Evolutionary conservation across 1,140 invertebrate genomes (phyloP), one percentile per base, ranked within the genome.

Genomic region (fruit fly (Drosophila melanogaster)): DNA sequence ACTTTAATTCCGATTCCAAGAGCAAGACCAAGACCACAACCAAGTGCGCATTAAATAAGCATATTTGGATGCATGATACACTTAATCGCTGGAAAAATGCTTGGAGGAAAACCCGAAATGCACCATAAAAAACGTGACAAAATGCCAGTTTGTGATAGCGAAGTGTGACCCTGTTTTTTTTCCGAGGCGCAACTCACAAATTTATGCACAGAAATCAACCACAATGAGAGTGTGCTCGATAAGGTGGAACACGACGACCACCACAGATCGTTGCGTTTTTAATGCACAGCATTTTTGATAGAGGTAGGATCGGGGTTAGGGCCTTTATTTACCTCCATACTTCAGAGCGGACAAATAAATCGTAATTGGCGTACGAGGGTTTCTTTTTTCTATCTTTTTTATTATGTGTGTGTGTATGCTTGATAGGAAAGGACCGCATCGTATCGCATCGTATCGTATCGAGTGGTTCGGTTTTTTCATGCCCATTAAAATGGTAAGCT

Each of bases 321-420:
- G 41, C 61, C 46, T 75, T 80, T 85, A 77, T 87, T 87, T 86
- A 87, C 75, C 58, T 83, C 71, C 40, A 49, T 60, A 87, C 84
- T 87, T 87, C 56, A 87, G 59, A 71, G 77, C 76, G 72, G 59
- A 87, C 79, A 87, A 87, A 87, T 89, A 87, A 87, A 87, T 89
- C 84, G 84, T 89, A 87, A 87, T 87, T 87, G 84, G 84, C 84
- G 84, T 84, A 60, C 84, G 72, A 89, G 85, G 84, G 79, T 87
- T 69, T 69, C 43, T 58, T 47, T 79, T 79, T 59, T 80, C 14
- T 38, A 14, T 38, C 1, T 38, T 53, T 38, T 60, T 54, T 78
- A 43, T 43, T 54, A 64, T 60, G 55, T 22, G 19, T 22, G 19
- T 22, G 19, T 53, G 59, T 37, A 43, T 43, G 49, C 15, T 66